These are phyloP conservation scores for Coelinius sp. DNA, from an alignment of 2,888 invertebrate genomes.

Conservation along the genomic window DNA sequence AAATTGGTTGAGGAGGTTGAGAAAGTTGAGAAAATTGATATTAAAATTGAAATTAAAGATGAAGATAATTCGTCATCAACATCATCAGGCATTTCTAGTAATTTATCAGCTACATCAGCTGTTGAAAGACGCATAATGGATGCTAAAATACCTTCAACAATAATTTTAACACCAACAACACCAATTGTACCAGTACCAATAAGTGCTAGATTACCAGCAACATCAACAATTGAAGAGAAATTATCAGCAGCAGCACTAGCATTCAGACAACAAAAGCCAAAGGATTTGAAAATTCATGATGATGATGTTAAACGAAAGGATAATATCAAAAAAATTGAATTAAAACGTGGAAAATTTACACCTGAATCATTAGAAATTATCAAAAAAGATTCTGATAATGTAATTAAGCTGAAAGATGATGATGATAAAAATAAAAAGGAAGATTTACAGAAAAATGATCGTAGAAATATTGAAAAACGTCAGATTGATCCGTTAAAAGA, in stretches of 20 bases:
- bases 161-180: conserved; percentile 52
- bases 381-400: too few species aligned
- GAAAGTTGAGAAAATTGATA: neutral
- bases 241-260: conserved; percentile 64
- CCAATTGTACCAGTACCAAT: conserved; percentile 63
- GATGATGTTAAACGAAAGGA: conserved; percentile 68
- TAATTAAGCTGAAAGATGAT: too few species aligned
- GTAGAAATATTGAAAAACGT: conserved; percentile 50
- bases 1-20: neutral
- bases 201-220: conserved; percentile 65
- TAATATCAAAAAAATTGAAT: conserved; percentile 74
- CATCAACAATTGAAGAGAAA: conserved; percentile 68
- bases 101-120: neutral
- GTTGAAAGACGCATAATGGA: conserved; percentile 45
- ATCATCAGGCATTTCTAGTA: neutral
- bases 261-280: conserved; percentile 60
- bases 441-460: too few species aligned
- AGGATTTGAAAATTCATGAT: conserved; percentile 53
- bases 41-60: neutral
- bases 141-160: conserved; percentile 54
- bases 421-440: conserved; percentile 56
- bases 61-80: neutral
- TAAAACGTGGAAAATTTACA: conserved; percentile 48
- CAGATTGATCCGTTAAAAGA: conserved; percentile 53
- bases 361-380: conserved; percentile 56